Evolutionary conservation across 2,113 vertebrate species (phyloP).

Genomic region (Hippocampus comes): DNA sequence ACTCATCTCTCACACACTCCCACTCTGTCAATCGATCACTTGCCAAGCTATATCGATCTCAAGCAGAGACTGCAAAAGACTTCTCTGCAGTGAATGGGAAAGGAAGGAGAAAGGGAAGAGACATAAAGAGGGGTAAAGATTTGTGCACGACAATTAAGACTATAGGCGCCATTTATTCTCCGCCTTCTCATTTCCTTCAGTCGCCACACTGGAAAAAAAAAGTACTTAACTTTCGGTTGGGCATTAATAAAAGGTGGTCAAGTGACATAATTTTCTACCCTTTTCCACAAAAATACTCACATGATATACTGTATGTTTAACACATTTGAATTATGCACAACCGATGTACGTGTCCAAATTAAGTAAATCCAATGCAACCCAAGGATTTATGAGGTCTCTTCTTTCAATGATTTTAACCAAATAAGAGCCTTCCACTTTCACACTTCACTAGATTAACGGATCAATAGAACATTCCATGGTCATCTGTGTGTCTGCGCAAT

Average conservation of each 20-base stretch:
- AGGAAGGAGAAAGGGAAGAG: not conserved
- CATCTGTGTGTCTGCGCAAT: constrained; percentile 8
- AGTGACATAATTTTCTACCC: no score
- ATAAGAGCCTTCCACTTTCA: constrained; percentile 55
- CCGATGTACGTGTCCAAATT: no score
- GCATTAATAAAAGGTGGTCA: no score
- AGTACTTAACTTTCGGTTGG: no score
- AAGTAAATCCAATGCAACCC: no score
- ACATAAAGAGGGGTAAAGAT: constrained; percentile 2
- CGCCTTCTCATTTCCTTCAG: not conserved
- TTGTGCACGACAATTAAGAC: not conserved
- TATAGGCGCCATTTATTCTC: not conserved
- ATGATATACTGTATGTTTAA: no score
- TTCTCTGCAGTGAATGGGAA: constrained; percentile 31
- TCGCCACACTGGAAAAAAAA: not conserved
- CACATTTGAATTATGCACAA: no score
- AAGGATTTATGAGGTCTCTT: not conserved
- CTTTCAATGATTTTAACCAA: constrained; percentile 59
- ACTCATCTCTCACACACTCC: constrained; percentile 64
- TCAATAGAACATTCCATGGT: constrained; percentile 53
- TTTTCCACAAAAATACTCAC: no score
- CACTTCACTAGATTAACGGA: constrained; percentile 49
- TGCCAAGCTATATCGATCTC: constrained; percentile 59
- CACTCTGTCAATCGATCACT: constrained; percentile 64
- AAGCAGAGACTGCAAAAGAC: constrained; percentile 41